A percentile compares a stretch with the other conserved stretches of the same genome.
Evolutionary conservation across 92 coral and sea anemone species (phyloP).

Genomic region (Palythoa grandis): DNA sequence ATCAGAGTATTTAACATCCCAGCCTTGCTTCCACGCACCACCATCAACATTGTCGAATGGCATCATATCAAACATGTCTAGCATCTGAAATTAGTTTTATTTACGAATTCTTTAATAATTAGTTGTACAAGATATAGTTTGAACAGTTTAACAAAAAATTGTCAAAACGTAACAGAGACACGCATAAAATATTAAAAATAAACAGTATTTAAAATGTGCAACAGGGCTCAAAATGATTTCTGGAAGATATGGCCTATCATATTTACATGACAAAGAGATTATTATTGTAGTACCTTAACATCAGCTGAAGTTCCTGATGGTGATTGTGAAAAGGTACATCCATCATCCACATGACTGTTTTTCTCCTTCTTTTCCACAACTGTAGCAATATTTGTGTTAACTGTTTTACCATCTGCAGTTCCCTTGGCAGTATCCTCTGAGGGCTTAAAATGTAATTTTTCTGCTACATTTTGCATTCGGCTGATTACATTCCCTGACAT

Average conservation of each 20-base stretch:
- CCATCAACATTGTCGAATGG: conserved; percentile 98
- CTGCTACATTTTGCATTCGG: conserved; percentile 67
- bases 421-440: conserved; percentile 1
- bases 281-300: conserved; percentile 74
- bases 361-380: conserved; percentile 2
- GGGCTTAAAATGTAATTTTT: conserved; percentile 45
- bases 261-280: no score
- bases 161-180: no score
- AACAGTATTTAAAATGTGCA: no score
- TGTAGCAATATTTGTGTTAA: conserved; percentile 20
- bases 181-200: no score
- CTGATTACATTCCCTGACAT: conserved; percentile 88
- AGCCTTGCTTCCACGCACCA: conserved; percentile 99
- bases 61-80: conserved; percentile 91
- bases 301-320: conserved; percentile 89
- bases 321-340: conserved; percentile 82
- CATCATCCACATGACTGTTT: conserved; percentile 65
- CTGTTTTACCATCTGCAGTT: neutral
- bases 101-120: no score
- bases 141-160: no score
- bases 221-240: no score
- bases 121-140: no score
- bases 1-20: conserved; percentile 80
- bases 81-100: conserved; percentile 68
- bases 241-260: no score